Evolutionary conservation across 2,888 invertebrate species (phyloP), one percentile per base, ranked within the genome.

Genomic region (Drosophila rellima): DNA sequence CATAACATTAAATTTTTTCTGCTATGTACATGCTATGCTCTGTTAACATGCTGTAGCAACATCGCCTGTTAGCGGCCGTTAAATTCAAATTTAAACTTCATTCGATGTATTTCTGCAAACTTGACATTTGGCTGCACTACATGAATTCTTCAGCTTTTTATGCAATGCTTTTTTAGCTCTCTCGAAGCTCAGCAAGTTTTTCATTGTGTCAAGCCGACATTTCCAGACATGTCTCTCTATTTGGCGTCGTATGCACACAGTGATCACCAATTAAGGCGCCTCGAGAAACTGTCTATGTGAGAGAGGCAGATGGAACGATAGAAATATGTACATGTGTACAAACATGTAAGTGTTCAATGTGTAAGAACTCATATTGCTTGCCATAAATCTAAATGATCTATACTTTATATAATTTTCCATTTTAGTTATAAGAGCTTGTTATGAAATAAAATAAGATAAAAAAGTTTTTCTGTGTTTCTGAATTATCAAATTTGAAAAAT

Each of bases 221-320:
- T 31, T 31, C n/a, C 50, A 50, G 33, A 20, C 40, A 18, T 33
- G 31, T 17, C 33, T 33, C 33, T 33, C 13, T 11, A 33, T 33
- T 33, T 13, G 13, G 33, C 18, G 31, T 17, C 17, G 6, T 26
- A 7, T 31, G 11, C 18, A 33, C 33, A 40, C 40, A 54, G 54
- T 42, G 45, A 56, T 56, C 56, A 37, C 47, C 56, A 57, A 57
- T 57, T 57, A 57, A 57, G 56, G 56, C 45, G 55, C 31, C 42
- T 44, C 20, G n/a, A 35, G 29, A 29, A 55, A 7, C n/a, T 2
- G 7, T 17, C 20, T 15, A 15, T 56, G 8, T 7, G 7, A 26
- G 26, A 26, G 26, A 26, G 2, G 7, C 26, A 26, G 26, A 26
- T 26, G 6, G 26, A 26, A 7, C 26, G 26, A 26, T 2, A 26